Evolutionary conservation across 1,140 invertebrate genomes (phyloP).

Genomic region (Pseudomyrmex flavicornis): DNA sequence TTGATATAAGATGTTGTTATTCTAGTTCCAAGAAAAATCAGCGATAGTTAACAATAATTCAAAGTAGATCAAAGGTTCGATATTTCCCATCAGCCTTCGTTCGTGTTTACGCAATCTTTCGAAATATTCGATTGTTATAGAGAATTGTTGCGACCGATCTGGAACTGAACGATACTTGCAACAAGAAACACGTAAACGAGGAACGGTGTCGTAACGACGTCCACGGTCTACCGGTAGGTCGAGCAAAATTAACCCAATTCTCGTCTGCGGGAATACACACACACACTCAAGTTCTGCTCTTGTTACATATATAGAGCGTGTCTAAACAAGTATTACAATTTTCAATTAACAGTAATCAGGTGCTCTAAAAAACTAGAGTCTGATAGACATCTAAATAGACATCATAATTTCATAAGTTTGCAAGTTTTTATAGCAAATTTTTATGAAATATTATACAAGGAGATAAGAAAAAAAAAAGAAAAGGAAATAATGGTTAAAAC

Average conservation of each 20-base stretch:
- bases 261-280: not conserved
- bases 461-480: not conserved
- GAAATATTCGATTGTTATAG: constrained; percentile 46
- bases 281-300: not conserved
- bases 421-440: too few species aligned
- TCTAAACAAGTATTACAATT: constrained; percentile 8
- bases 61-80: constrained; percentile 5
- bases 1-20: constrained; percentile 5
- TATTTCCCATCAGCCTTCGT: constrained; percentile 31
- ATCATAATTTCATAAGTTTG: not conserved
- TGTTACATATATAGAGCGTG: not conserved
- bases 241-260: constrained; percentile 26
- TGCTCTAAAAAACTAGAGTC: not conserved
- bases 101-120: constrained; percentile 32
- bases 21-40: not conserved
- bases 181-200: constrained; percentile 49
- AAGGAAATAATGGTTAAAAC: not conserved
- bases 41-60: constrained; percentile 15
- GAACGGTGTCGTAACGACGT: constrained; percentile 10
- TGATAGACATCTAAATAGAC: not conserved
- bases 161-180: constrained; percentile 27
- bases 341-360: constrained; percentile 15
- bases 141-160: constrained; percentile 22
- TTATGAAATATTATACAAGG: not conserved
- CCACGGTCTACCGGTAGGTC: constrained; percentile 9